Base-by-base conservation (phyloP, 2,113 vertebrate species). In the Chaetodon trifascialis region DNA sequence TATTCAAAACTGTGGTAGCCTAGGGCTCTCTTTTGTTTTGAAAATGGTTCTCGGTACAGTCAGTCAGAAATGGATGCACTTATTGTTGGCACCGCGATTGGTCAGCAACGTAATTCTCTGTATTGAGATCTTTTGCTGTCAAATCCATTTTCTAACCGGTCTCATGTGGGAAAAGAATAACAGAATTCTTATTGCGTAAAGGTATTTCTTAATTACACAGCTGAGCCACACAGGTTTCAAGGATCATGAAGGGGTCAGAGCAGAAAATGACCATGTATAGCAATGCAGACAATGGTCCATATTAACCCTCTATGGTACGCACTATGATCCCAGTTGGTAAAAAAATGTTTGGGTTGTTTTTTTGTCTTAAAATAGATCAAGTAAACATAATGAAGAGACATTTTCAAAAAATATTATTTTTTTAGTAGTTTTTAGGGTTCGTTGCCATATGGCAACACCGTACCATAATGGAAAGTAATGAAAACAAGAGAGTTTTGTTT, bases 11-110 rank as follows among this genome's bases (percentile, higher is more conserved):
- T 30, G 36, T 1, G 19, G 7, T 23, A 47, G 44, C 34, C 17
- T 1, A 16, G 1, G 15, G 46, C 42, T 52, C n/a, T 5, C 19
- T 56, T 75, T 79, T 66, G 52, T 76, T 71, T 68, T 55, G 12
- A 49, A 63, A 72, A 40, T 17, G n/a, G 54, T 76, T 56, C 16
- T 65, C 47, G 11, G 15, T 55, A 30, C 36, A 71, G 17, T 71
- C 14, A 60, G 40, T 25, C 38, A 56, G 19, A 87, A 76, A 77
- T 38, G 2, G 12, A 40, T 42, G 52, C 60, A 42, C 62, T 83
- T 76, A 67, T 19, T 58, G 21, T 36, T 38, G 49, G 42, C 67
- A 15, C 49, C 49, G 42, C 54, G 63, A 52, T 68, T 25, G 36
- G n/a, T 71, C 60, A 34, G 14, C 34, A 71, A 10, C 17, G 14